Percentiles rank a stretch among this genome's conserved stretches.
Evolutionary conservation across 2,113 vertebrate species (phyloP).

Genomic region (Rhipidura dahli): DNA sequence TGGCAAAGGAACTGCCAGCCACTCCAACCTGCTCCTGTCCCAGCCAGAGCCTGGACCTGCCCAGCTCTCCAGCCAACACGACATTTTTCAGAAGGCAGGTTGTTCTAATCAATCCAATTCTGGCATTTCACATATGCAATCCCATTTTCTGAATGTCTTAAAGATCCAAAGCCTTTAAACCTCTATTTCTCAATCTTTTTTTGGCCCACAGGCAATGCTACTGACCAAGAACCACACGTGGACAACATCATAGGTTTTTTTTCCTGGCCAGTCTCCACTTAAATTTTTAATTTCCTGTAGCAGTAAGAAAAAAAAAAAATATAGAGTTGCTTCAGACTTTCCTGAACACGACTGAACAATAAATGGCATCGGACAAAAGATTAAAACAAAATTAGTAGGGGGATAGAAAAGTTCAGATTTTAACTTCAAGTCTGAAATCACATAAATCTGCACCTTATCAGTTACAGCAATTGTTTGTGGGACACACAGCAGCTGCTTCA

Average conservation of each 20-base stretch:
- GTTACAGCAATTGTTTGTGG: not conserved
- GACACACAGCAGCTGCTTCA: not conserved
- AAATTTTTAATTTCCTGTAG: slow-evolving; percentile 9
- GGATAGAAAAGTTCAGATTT: not conserved
- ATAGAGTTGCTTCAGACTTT: not conserved
- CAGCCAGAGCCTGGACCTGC: not conserved
- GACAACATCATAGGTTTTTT: not conserved
- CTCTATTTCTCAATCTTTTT: not conserved
- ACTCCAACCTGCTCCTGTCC: not conserved
- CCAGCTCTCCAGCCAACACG: not conserved
- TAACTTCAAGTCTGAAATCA: not conserved
- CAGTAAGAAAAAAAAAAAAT: not conserved
- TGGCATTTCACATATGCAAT: not conserved
- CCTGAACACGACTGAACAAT: not conserved
- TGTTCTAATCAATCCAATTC: not conserved
- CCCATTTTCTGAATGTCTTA: not conserved
- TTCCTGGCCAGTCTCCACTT: not conserved
- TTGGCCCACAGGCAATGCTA: not conserved
- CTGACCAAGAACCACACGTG: not conserved
- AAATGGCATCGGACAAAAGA: not conserved
- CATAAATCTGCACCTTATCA: not conserved
- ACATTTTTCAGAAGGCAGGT: not conserved
- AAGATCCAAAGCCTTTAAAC: not conserved
- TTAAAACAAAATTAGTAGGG: not conserved
- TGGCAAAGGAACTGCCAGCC: not conserved